Percentiles rank a stretch among this genome's conserved stretches.
phyloP scores from a whole-genome alignment of 2,888 invertebrate genomes.

The Tipula unca region DNA sequence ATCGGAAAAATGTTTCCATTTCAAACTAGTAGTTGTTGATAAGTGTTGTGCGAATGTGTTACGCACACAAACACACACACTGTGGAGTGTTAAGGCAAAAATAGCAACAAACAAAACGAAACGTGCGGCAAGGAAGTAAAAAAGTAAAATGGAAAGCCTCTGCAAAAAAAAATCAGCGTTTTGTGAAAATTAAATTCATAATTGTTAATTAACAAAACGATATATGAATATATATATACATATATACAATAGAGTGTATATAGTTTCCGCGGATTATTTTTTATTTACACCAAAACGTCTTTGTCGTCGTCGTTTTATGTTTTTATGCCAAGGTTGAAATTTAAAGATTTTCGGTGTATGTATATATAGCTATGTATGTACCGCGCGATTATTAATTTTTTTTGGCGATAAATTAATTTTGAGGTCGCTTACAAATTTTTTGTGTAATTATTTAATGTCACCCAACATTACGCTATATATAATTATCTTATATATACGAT shows the following conservation, averaged over 20 bases:
- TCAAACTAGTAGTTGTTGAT: not conserved
- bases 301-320: not conserved
- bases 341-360: not conserved
- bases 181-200: constrained; percentile 8
- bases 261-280: not conserved
- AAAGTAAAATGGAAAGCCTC: not conserved
- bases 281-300: not conserved
- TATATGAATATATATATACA: not conserved
- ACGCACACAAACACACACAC: not conserved
- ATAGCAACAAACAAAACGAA: not conserved
- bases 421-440: not conserved
- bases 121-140: not conserved
- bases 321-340: not conserved
- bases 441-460: not conserved
- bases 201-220: constrained; percentile 4
- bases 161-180: not conserved
- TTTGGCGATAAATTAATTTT: not conserved
- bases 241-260: not conserved
- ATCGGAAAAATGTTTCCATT: not conserved
- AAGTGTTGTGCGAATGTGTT: not conserved
- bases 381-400: not conserved
- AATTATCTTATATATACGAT: not conserved
- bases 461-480: not conserved
- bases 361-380: not conserved
- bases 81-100: not conserved